Evolutionary conservation across 2,888 invertebrate genomes (phyloP), one percentile per base, ranked within the genome.

Genomic region (Eristalis tenax): DNA sequence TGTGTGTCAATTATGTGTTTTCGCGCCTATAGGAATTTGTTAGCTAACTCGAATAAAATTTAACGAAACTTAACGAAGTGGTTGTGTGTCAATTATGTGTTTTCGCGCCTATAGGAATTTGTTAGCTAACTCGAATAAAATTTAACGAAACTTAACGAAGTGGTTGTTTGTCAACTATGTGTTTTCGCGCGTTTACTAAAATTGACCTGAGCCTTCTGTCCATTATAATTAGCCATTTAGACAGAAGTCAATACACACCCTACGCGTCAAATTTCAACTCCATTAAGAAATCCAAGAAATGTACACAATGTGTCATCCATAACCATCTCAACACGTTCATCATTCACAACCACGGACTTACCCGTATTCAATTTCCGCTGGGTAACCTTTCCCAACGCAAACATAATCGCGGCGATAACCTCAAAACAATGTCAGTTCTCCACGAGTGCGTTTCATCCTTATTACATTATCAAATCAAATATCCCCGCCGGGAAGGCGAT

Each of bases 391-490:
- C 18, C 18, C 50, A 18, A 18, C 18, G 4, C 50, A 50, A 50
- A 50, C 50, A 50, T 18, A 50, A 50, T 50, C 50, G 50, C 18
- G 2, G 50, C 50, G 18, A 50, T 50, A 50, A n/a, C 50, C 50
- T 18, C 18, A 50, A 50, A 69, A 35, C 22, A 57, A 35, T 57
- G 57, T 35, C 57, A 10, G 69, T 57, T 69, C 23, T 23, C 35
- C 69, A 35, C 13, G 69, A 69, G 69, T 56, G 57, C 69, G 6
- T 35, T 35, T 0, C 22, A n/a, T 57, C 35, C 35, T 57, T 57
- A 57, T 69, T 69, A 69, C 57, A 13, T 69, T 56, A 68, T 11
- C 50, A 50, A 68, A 68, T 28, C 66, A 1, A 28, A 28, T 68
- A 28, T 50, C n/a, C 28, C 66, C 50, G 5, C n/a, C 3, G 66